Base-by-base conservation (phyloP, 2,888 invertebrate genomes). In the Miltochrista miniata region DNA sequence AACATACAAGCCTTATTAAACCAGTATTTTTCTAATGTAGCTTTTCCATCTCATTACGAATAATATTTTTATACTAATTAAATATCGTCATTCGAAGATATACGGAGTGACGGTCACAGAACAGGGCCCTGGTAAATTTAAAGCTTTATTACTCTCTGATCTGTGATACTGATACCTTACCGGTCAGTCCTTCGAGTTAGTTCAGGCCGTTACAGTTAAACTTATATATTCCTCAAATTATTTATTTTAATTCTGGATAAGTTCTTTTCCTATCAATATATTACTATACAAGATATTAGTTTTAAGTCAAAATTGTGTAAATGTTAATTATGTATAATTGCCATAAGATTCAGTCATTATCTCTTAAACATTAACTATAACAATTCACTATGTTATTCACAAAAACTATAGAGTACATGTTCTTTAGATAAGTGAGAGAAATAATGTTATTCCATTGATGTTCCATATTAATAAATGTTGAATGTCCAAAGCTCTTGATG, bases 381-480 rank as follows among this genome's bases (percentile, higher is more conserved):
- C 44, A 50, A 52, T 12, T n/a, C 49, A 49, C 45, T 37, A 54
- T 61, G 52, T 64, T 64, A 56, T 54, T 53, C 53, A 54, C 48
- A 51, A 44, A 48, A n/a, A n/a, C n/a, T 35, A 18, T 48, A 51
- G 35, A 56, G 35, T 43, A 43, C 38, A 42, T 44, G 41, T 30
- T 42, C 30, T 37, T 36, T 46, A 45, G 39, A 29, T 34, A 37
- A 38, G 44, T 48, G 45, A 48, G 49, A 24, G 46, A 59, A 47
- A 54, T 64, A 56, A 71, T 64, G 64, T 75, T 76, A 81, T 81
- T 80, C 75, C 74, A 79, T 74, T 66, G 58, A 79, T 81, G 79
- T 80, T 81, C 70, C 63, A 71, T 68, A 64, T 55, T 53, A 79
- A 83, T 85, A 83, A 80, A 87, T 81, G 82, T 81, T 85, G 70